A percentile compares a stretch with the other conserved stretches of the same genome.
phyloP scores from a whole-genome alignment of 1,140 invertebrate genomes.

The Drosophila tropicalis region DNA sequence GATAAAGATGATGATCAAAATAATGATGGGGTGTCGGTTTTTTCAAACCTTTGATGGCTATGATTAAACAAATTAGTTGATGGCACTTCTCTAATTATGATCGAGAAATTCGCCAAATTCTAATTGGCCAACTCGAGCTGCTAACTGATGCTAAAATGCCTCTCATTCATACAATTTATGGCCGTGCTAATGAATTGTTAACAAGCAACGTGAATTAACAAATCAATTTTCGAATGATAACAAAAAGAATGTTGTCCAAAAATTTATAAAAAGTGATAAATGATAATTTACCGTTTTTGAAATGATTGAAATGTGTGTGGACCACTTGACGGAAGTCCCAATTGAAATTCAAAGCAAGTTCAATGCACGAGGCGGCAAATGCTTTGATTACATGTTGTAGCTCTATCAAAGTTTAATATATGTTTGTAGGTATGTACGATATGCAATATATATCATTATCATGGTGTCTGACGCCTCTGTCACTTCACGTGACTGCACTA shows the following conservation, averaged over 20 bases:
- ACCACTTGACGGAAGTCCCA: conserved; percentile 45
- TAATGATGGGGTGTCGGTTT: neutral
- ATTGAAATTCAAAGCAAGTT: conserved; percentile 55
- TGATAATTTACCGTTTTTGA: conserved; percentile 3
- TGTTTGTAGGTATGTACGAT: neutral
- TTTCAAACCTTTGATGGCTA: neutral
- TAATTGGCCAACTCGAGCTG: conserved; percentile 17
- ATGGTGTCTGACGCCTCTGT: conserved; percentile 21
- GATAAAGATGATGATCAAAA: neutral
- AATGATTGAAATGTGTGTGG: conserved; percentile 16
- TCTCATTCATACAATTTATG: conserved; percentile 55
- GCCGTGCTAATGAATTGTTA: conserved; percentile 63
- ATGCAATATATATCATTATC: conserved; percentile 8
- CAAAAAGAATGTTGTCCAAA: neutral
- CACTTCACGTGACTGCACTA: conserved; percentile 47
- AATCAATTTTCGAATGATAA: conserved; percentile 70
- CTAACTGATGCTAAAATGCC: conserved; percentile 59
- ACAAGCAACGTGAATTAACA: conserved; percentile 67
- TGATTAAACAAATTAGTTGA: conserved; percentile 6
- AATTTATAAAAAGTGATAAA: conserved; percentile 9
- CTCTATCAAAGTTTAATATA: neutral
- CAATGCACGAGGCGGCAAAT: conserved; percentile 65
- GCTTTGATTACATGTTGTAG: conserved; percentile 7
- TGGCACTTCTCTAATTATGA: neutral
- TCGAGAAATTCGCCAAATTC: conserved; percentile 1